These are phyloP conservation scores for Drosophila nr. perissopoda DNA, from an alignment of 2,888 invertebrate genomes.

Conservation along the genomic window DNA sequence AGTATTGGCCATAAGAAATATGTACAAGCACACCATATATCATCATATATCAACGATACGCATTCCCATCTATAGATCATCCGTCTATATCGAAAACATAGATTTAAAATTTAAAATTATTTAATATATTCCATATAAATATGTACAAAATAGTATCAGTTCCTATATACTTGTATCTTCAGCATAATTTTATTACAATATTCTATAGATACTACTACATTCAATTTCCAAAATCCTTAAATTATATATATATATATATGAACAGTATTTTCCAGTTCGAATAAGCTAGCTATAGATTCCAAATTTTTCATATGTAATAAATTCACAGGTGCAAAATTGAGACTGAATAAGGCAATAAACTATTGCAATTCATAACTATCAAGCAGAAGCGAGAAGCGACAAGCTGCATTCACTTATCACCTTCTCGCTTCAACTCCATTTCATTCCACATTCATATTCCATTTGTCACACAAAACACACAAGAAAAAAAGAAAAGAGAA, in stretches of 20 bases:
- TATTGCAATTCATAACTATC: not conserved
- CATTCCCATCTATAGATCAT: constrained; percentile 26
- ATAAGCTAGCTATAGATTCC: not conserved
- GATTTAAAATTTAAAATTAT: not conserved
- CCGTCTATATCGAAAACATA: not conserved
- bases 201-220: not conserved
- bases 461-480: constrained; percentile 18
- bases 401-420: not conserved
- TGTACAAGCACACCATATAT: constrained; percentile 28
- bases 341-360: not conserved
- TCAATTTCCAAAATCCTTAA: not conserved
- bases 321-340: not conserved
- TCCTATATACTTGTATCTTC: not conserved
- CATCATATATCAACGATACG: constrained; percentile 7
- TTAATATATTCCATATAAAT: not conserved
- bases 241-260: not conserved
- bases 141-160: constrained; percentile 4
- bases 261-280: not conserved
- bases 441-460: constrained; percentile 12
- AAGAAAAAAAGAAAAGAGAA: not conserved
- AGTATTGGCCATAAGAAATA: constrained; percentile 33
- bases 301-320: not conserved
- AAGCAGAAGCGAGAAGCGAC: constrained; percentile 3
- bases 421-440: constrained; percentile 1
- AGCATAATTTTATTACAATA: not conserved